These are phyloP conservation scores for Campaea margaritaria DNA, from an alignment of 2,888 invertebrate species.

Conservation along the genomic window DNA sequence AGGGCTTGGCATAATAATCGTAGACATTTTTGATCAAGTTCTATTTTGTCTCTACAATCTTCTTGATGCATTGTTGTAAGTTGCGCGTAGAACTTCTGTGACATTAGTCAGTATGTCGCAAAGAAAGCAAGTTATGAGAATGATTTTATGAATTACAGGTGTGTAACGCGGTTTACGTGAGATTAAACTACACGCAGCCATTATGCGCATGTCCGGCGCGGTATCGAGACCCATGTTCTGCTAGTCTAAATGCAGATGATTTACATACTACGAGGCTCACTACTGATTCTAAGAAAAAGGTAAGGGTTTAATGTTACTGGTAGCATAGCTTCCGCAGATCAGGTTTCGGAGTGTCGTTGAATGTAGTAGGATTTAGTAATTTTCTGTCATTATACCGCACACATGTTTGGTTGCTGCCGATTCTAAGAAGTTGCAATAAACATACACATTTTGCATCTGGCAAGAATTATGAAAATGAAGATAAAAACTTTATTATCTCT, in stretches of 20 bases:
- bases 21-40: too few relatives aligned
- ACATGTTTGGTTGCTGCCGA: not conserved
- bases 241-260: conserved; percentile 95
- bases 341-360: not conserved
- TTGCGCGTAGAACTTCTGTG: too few relatives aligned
- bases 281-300: conserved; percentile 93
- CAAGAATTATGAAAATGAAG: too few relatives aligned
- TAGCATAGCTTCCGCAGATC: too few relatives aligned
- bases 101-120: too few relatives aligned
- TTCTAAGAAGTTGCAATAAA: too few relatives aligned
- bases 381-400: not conserved
- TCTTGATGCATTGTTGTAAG: too few relatives aligned
- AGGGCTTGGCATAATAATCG: too few relatives aligned
- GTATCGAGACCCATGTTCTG: conserved; percentile 96
- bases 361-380: not conserved
- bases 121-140: too few relatives aligned
- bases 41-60: too few relatives aligned
- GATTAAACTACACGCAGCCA: conserved; percentile 96
- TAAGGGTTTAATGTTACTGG: conserved; percentile 58
- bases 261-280: conserved; percentile 96
- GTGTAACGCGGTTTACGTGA: conserved; percentile 96
- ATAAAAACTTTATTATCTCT: too few relatives aligned
- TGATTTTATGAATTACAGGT: conserved; percentile 83
- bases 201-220: conserved; percentile 95
- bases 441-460: too few relatives aligned